Evolutionary conservation across 2,888 invertebrate species (phyloP).

Genomic region (Drosophila robusta): DNA sequence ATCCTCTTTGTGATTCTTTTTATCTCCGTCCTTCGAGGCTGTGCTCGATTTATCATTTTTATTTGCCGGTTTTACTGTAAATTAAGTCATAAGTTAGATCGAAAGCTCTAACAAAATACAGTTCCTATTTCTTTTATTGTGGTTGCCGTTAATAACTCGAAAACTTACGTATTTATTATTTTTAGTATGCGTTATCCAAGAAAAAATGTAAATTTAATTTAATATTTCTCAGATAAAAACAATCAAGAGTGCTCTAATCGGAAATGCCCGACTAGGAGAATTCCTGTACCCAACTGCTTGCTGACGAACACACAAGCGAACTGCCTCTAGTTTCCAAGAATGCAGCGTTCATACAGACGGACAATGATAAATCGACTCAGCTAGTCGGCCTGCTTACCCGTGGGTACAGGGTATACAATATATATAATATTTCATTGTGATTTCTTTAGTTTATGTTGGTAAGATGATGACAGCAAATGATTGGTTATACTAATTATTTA

Average conservation of each 20-base stretch:
- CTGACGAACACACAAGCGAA: too few species aligned
- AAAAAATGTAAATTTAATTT: neutral
- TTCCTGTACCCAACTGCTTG: neutral
- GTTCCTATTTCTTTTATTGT: neutral
- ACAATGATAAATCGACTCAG: neutral
- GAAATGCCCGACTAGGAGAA: neutral
- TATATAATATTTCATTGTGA: neutral
- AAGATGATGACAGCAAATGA: neutral
- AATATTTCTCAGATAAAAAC: too few species aligned
- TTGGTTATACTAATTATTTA: neutral
- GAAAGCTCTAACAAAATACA: neutral
- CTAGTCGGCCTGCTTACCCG: neutral
- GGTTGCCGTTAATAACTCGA: too few species aligned
- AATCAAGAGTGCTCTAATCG: neutral
- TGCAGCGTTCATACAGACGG: too few species aligned
- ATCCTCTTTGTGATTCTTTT: constrained; percentile 75
- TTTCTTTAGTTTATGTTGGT: neutral
- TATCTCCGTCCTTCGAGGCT: constrained; percentile 69
- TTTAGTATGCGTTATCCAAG: neutral
- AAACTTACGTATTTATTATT: too few species aligned
- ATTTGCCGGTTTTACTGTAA: constrained; percentile 60
- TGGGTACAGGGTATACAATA: neutral
- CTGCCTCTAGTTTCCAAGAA: neutral
- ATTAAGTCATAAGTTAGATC: constrained; percentile 9
- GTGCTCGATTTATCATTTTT: constrained; percentile 59